Conservation (phyloP, 64 coral and sea anemone species). For the Montipora efflorescens region DNA sequence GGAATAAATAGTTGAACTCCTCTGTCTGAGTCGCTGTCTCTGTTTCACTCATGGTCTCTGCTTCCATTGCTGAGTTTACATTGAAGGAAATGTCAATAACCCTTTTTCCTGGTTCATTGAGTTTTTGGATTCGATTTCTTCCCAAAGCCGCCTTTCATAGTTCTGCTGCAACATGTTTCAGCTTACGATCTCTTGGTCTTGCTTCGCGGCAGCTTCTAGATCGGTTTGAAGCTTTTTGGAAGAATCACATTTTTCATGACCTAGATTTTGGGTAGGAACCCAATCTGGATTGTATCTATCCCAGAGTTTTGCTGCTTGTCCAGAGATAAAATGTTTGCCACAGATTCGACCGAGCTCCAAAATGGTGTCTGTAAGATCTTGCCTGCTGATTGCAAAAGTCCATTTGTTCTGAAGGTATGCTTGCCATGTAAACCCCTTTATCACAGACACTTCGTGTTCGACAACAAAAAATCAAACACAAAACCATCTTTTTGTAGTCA, state of each 20-base stretch:
- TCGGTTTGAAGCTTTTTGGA: constrained; percentile 36
- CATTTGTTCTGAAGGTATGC: constrained; percentile 3
- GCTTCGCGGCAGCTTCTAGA: constrained; percentile 63
- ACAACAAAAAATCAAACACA: too few species aligned
- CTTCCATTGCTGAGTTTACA: constrained; percentile 17
- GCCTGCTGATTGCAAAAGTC: constrained; percentile 40
- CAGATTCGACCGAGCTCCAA: constrained; percentile 47
- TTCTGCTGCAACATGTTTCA: constrained; percentile 60
- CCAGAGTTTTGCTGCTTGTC: constrained; percentile 45
- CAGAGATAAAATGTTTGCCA: constrained; percentile 24
- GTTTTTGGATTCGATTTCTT: constrained; percentile 58
- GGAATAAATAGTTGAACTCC: constrained; percentile 73
- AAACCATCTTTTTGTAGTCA: background rate
- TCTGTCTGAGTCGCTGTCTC: constrained; percentile 72
- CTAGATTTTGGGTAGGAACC: constrained; percentile 53
- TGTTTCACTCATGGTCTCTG: constrained; percentile 40
- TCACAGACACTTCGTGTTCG: background rate
- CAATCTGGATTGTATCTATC: constrained; percentile 60
- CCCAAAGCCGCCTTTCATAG: constrained; percentile 33
- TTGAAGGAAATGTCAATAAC: constrained; percentile 27
- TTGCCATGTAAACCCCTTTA: constrained; percentile 23
- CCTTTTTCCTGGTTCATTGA: constrained; percentile 48
- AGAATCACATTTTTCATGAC: constrained; percentile 59
- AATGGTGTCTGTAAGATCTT: constrained; percentile 54
- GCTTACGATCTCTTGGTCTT: constrained; percentile 16